A percentile compares a stretch with the other conserved stretches of the same genome.
Evolutionary conservation across 1,140 invertebrate genomes (phyloP).

Genomic region (Lasioglossum baleicum): DNA sequence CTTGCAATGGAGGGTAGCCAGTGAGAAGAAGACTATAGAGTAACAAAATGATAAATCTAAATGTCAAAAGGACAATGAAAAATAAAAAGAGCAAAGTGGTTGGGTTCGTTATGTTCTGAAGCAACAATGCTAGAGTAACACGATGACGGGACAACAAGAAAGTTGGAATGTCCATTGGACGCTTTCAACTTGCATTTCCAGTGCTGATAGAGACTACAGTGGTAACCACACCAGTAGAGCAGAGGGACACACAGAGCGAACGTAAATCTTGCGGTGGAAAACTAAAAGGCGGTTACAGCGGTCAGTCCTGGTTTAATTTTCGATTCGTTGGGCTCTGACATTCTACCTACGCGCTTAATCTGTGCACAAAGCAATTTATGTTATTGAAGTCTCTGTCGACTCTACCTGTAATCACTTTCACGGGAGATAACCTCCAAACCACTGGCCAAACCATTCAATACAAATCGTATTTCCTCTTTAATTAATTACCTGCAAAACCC

Average conservation of each 20-base stretch:
- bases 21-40: too few species aligned
- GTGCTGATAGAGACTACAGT: conserved; percentile 21
- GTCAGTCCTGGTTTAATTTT: conserved; percentile 47
- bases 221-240: conserved; percentile 8
- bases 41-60: too few species aligned
- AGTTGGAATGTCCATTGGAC: neutral
- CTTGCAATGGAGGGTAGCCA: too few species aligned
- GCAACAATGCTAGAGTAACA: too few species aligned
- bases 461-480: conserved; percentile 36
- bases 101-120: too few species aligned
- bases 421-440: conserved; percentile 53
- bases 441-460: conserved; percentile 17
- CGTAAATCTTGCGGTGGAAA: conserved; percentile 29
- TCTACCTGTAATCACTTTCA: conserved; percentile 46
- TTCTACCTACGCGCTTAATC: conserved; percentile 51
- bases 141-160: neutral
- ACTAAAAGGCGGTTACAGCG: conserved; percentile 30
- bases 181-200: neutral
- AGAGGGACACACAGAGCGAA: conserved; percentile 2
- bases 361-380: conserved; percentile 55
- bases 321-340: conserved; percentile 48
- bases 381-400: conserved; percentile 57
- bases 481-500: conserved; percentile 46
- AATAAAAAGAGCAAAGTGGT: too few species aligned
- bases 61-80: too few species aligned